phyloP scores from a whole-genome alignment of 2,797 vertebrate species.

The Enteromius viviparus region DNA sequence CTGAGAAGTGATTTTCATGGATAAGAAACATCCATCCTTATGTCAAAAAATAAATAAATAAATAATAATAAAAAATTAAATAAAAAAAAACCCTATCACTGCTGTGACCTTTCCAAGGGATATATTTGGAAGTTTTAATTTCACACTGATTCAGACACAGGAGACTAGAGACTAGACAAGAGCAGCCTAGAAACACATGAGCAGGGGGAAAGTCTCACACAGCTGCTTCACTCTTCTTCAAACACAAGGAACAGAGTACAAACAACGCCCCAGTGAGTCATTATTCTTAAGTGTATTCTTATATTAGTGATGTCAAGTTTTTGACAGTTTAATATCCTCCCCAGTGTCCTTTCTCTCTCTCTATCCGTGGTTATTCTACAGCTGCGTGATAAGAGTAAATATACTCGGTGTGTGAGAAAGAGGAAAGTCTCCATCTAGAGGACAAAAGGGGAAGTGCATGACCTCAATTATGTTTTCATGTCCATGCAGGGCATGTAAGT shows the following conservation, averaged over 20 bases:
- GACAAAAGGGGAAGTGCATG: neutral
- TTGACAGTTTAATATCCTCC: neutral
- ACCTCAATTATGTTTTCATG: neutral
- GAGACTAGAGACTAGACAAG: slow-evolving; percentile 14
- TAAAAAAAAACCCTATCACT: neutral
- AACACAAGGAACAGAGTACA: neutral
- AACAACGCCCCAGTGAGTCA: neutral
- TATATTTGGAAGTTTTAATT: too few species aligned
- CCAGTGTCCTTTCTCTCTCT: neutral
- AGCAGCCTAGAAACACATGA: neutral
- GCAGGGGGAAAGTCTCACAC: neutral
- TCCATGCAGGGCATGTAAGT: neutral
- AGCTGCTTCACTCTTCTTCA: neutral
- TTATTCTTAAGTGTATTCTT: neutral
- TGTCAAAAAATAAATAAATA: too few species aligned
- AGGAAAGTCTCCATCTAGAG: slow-evolving; percentile 48
- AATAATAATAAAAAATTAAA: neutral
- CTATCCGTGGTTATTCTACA: neutral
- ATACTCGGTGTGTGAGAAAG: neutral
- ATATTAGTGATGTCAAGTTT: neutral
- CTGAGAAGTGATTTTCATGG: neutral
- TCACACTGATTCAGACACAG: neutral
- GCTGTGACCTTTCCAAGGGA: too few species aligned
- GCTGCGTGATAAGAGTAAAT: neutral
- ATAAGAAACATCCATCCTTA: neutral